Percentiles rank a stretch among this genome's conserved stretches.
Evolutionary conservation across 2,888 invertebrate genomes (phyloP).

Genomic region (Phrixothrix hirtus): DNA sequence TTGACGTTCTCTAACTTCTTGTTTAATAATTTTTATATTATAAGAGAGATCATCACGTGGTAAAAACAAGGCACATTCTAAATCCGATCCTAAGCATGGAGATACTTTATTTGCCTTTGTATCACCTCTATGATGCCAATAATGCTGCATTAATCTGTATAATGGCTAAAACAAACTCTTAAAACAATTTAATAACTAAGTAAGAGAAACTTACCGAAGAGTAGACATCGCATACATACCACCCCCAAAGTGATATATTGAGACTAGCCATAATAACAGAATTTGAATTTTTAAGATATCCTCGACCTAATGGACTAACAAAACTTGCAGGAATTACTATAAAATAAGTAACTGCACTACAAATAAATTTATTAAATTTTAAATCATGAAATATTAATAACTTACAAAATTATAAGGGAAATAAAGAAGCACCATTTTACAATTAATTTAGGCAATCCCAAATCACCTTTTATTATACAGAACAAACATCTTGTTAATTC

Average conservation of each 20-base stretch:
- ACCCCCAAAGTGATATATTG: conserved; percentile 34
- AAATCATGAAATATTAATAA: not conserved
- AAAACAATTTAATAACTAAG: conserved; percentile 6
- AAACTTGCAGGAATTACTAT: conserved; percentile 31
- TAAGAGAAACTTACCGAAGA: conserved; percentile 32
- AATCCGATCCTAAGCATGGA: conserved; percentile 34
- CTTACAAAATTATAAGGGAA: conserved; percentile 17
- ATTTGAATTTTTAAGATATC: conserved; percentile 24
- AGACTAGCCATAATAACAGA: conserved; percentile 22
- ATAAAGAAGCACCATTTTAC: conserved; percentile 12
- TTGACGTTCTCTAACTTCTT: conserved; percentile 39
- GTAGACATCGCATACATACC: conserved; percentile 31
- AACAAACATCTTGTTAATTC: conserved; percentile 34
- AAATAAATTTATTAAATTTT: conserved; percentile 2
- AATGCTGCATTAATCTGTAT: conserved; percentile 38
- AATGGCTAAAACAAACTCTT: conserved; percentile 34
- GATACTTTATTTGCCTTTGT: conserved; percentile 20
- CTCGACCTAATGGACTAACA: conserved; percentile 30
- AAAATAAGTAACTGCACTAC: conserved; percentile 30
- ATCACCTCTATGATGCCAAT: conserved; percentile 33
- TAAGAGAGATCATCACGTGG: conserved; percentile 40
- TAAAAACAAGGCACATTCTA: conserved; percentile 40
- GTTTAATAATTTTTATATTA: conserved; percentile 35
- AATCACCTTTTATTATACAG: conserved; percentile 27
- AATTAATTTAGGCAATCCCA: conserved; percentile 6